Percentiles rank a stretch among this genome's conserved stretches.
These are phyloP conservation scores for Corydoras maculifer DNA, from an alignment of 2,113 vertebrate genomes.

Conservation along the genomic window DNA sequence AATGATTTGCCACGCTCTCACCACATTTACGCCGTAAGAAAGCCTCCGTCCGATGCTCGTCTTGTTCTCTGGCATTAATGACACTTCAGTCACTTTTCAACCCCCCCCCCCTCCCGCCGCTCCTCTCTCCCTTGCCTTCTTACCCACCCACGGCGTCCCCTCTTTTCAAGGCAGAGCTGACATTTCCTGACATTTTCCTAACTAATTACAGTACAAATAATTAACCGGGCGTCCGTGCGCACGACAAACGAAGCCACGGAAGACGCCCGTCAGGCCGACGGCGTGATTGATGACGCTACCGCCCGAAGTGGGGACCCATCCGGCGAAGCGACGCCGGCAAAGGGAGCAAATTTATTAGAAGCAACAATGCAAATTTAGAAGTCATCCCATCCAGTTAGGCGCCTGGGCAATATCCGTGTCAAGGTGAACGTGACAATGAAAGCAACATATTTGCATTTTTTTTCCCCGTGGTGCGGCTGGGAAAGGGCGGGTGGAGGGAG, in stretches of 20 bases:
- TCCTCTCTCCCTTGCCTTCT: conserved; percentile 80
- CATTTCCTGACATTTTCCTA: conserved; percentile 99
- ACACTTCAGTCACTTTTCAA: conserved; percentile 99
- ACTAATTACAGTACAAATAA: conserved; percentile 99
- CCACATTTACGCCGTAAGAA: conserved; percentile 94
- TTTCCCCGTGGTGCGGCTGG: conserved; percentile 10
- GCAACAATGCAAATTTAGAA: conserved; percentile 99
- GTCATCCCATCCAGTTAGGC: conserved; percentile 99
- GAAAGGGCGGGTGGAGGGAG: conserved; percentile 78
- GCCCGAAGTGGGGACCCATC: conserved; percentile 91
- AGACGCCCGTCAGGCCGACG: conserved; percentile 87
- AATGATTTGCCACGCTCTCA: conserved; percentile 2
- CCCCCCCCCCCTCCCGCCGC: conserved; percentile 81
- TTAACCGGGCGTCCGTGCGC: conserved; percentile 98
- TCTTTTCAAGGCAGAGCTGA: conserved; percentile 90
- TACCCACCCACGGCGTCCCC: conserved; percentile 77
- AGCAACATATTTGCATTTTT: conserved; percentile 99
- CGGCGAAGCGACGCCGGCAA: conserved; percentile 69
- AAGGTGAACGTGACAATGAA: conserved; percentile 99
- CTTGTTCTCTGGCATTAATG: conserved; percentile 99
- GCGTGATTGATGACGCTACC: conserved; percentile 98
- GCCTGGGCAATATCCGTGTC: conserved; percentile 98
- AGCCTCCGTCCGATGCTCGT: conserved; percentile 78
- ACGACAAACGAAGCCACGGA: conserved; percentile 99
- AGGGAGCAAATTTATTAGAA: conserved; percentile 99